These are phyloP conservation scores for Sebastes goodei DNA, from an alignment of 2,797 vertebrate genomes.

Conservation along the genomic window DNA sequence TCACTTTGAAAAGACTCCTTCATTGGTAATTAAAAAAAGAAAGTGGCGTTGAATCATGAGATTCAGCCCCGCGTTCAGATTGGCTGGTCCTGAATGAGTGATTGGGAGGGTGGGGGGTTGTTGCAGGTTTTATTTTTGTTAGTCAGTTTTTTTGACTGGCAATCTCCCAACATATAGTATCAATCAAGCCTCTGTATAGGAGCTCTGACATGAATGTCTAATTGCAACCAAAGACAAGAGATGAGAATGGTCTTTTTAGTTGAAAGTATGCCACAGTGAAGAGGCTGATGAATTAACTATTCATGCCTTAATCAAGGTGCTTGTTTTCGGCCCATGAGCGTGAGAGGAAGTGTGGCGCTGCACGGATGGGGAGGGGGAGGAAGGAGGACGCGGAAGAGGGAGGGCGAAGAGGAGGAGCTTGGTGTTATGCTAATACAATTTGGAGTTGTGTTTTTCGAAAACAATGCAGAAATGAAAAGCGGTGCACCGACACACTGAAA, in stretches of 20 bases:
- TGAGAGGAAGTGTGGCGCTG: constrained; percentile 64
- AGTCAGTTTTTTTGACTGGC: constrained; percentile 72
- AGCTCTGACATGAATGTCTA: constrained; percentile 83
- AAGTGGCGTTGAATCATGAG: constrained; percentile 62
- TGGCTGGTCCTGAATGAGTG: constrained; percentile 67
- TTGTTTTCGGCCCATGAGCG: constrained; percentile 83
- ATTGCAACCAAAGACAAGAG: constrained; percentile 82
- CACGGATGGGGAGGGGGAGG: constrained; percentile 28
- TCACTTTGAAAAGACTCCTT: constrained; percentile 76
- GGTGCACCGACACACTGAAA: constrained; percentile 38
- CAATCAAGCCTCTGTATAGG: constrained; percentile 82
- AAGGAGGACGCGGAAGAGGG: neutral
- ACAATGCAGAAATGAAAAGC: constrained; percentile 73
- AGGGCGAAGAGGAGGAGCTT: constrained; percentile 64
- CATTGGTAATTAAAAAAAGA: constrained; percentile 66
- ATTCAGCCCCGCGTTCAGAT: constrained; percentile 56
- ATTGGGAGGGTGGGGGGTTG: constrained; percentile 2
- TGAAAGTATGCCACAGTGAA: constrained; percentile 77
- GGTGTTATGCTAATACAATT: constrained; percentile 82
- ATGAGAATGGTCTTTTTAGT: constrained; percentile 84
- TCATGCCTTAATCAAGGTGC: constrained; percentile 87
- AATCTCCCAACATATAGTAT: constrained; percentile 79
- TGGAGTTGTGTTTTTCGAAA: constrained; percentile 68
- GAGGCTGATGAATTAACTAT: constrained; percentile 85
- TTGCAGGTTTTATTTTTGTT: constrained; percentile 65